Conservation (phyloP, 2,888 invertebrate genomes). For the Agapetus fuscipes region DNA sequence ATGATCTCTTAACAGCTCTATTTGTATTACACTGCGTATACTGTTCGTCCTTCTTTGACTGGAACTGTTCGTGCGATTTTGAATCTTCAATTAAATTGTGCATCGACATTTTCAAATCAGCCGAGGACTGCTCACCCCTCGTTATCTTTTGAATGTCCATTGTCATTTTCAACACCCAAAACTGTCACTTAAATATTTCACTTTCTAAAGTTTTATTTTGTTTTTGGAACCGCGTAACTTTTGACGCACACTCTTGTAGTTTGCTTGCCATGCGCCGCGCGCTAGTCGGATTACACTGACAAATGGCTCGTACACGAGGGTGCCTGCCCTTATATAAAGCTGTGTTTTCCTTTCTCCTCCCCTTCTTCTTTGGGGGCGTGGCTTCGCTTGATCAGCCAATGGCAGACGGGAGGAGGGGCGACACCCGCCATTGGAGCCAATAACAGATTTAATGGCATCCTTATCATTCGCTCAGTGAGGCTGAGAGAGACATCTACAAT, state of each 20-base stretch:
- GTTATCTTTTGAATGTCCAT: constrained; percentile 56
- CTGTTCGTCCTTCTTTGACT: constrained; percentile 35
- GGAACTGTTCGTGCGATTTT: constrained; percentile 43
- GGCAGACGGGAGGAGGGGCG: constrained; percentile 33
- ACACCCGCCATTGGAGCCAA: constrained; percentile 32
- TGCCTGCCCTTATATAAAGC: constrained; percentile 44
- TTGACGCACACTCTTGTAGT: constrained; percentile 1
- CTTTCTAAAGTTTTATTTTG: background rate
- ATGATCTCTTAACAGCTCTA: constrained; percentile 63
- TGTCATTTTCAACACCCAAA: constrained; percentile 47
- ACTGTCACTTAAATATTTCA: constrained; percentile 4
- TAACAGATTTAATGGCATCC: constrained; percentile 25
- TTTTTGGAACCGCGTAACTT: background rate
- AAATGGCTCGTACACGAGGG: constrained; percentile 34
- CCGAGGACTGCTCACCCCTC: constrained; percentile 40
- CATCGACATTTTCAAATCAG: constrained; percentile 38
- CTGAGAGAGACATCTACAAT: constrained; percentile 17
- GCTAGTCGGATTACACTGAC: constrained; percentile 8
- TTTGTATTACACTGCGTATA: constrained; percentile 30
- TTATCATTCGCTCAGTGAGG: constrained; percentile 31
- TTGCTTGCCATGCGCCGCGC: constrained; percentile 10
- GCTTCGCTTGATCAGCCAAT: constrained; percentile 2
- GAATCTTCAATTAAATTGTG: constrained; percentile 32
- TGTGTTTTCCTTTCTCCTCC: constrained; percentile 37
- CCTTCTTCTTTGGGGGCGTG: constrained; percentile 32